These are phyloP conservation scores for Marisa cornuarietis DNA, from an alignment of 1,140 invertebrate species.

Conservation along the genomic window DNA sequence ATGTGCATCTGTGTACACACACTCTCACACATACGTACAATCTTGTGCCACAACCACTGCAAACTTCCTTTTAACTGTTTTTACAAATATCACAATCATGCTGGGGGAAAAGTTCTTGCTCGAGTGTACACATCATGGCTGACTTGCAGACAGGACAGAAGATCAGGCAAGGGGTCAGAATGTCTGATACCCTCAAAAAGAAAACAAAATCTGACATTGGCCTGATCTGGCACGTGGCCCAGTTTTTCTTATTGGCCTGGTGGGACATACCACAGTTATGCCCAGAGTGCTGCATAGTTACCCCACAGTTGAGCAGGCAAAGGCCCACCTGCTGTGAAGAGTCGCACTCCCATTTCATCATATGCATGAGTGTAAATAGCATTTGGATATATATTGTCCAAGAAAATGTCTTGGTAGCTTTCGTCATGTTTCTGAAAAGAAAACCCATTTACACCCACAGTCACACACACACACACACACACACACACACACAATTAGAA, in stretches of 20 bases:
- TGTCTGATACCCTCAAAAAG: too few relatives aligned
- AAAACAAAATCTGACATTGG: too few relatives aligned
- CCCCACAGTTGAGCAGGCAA: constrained; percentile 88
- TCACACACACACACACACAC: not conserved
- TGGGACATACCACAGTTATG: not conserved
- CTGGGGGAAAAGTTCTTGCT: too few relatives aligned
- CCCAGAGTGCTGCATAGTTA: constrained; percentile 82
- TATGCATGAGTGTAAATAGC: constrained; percentile 97
- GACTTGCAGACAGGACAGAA: too few relatives aligned
- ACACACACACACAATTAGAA: not conserved
- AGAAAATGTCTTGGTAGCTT: constrained; percentile 60
- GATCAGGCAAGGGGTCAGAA: too few relatives aligned
- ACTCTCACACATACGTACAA: too few relatives aligned
- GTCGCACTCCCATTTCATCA: constrained; percentile 86
- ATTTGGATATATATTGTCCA: constrained; percentile 65
- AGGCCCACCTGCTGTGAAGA: constrained; percentile 94
- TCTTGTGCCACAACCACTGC: too few relatives aligned
- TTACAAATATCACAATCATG: too few relatives aligned
- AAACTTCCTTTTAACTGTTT: too few relatives aligned
- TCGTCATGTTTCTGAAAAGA: constrained; percentile 58
- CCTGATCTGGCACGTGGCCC: too few relatives aligned
- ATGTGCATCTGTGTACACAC: too few relatives aligned
- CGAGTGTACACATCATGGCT: too few relatives aligned
- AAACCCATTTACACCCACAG: not conserved
- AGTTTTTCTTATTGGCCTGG: not conserved